A percentile compares a stretch with the other conserved stretches of the same genome.
Evolutionary conservation across 2,888 invertebrate species (phyloP).

Genomic region (Lymantria monacha): DNA sequence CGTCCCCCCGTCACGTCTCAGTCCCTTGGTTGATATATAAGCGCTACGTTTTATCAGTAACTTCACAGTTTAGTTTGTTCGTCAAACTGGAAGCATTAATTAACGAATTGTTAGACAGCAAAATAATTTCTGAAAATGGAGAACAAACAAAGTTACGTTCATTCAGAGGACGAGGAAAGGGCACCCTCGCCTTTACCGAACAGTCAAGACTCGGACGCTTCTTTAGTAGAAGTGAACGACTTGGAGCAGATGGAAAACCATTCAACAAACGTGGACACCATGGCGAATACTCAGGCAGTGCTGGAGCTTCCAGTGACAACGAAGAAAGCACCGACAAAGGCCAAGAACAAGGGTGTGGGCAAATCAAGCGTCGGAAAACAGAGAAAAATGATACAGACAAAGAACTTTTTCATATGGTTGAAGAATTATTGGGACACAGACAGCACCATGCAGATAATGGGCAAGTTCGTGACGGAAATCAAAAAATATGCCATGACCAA

Average conservation of each 20-base stretch:
- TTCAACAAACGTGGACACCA: background rate
- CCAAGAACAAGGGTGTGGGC: background rate
- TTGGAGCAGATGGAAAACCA: background rate
- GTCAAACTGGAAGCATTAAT: background rate
- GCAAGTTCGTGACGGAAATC: background rate
- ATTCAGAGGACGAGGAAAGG: background rate
- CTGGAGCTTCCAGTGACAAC: background rate
- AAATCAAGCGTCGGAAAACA: background rate
- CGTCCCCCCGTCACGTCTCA: too few species aligned
- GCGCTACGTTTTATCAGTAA: background rate
- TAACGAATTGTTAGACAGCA: background rate
- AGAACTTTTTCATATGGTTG: background rate
- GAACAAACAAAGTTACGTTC: background rate
- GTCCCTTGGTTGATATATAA: background rate
- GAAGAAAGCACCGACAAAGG: background rate
- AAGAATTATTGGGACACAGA: slow-evolving; percentile 1
- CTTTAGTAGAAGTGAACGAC: background rate
- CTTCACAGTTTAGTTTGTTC: background rate
- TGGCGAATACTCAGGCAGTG: background rate
- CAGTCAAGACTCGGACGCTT: background rate
- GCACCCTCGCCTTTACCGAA: background rate
- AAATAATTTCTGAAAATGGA: background rate
- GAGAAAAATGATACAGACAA: background rate
- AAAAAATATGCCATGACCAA: background rate
- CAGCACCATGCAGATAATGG: slow-evolving; percentile 1